These are phyloP conservation scores for Leptinotarsa rubiginosa DNA, from an alignment of 2,888 invertebrate genomes.

Conservation along the genomic window DNA sequence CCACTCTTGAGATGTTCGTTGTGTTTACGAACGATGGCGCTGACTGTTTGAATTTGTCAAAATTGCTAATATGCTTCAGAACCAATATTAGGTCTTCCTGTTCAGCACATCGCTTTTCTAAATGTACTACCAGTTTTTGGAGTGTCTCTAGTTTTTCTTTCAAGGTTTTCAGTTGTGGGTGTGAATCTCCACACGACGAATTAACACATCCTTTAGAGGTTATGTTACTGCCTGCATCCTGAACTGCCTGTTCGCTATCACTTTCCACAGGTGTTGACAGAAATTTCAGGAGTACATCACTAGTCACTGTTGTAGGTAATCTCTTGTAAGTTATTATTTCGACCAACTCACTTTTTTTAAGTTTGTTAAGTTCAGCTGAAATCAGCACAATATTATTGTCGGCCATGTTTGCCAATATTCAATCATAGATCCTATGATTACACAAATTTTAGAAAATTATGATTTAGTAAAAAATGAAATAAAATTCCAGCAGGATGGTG, in stretches of 20 bases:
- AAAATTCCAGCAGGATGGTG: too few species aligned
- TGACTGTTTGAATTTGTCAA: not conserved
- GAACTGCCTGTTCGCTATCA: not conserved
- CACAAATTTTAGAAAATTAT: too few species aligned
- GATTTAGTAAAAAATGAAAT: too few species aligned
- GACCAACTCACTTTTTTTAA: not conserved
- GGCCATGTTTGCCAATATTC: too few species aligned
- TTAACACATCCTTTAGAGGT: not conserved
- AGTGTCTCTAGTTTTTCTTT: not conserved
- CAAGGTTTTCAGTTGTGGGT: too few species aligned
- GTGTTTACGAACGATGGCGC: not conserved
- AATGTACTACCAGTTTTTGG: constrained; percentile 7
- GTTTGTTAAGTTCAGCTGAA: constrained; percentile 1
- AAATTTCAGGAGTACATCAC: not conserved
- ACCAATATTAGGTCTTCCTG: constrained; percentile 17
- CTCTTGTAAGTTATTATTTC: too few species aligned
- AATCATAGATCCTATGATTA: too few species aligned
- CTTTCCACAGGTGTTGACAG: not conserved
- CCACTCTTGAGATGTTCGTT: not conserved
- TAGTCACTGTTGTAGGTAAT: not conserved
- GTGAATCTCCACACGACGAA: too few species aligned
- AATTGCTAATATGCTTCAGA: constrained; percentile 15
- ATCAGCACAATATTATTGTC: constrained; percentile 9
- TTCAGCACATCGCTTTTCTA: constrained; percentile 10
- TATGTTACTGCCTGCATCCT: not conserved